Evolutionary conservation across 1,140 invertebrate species (phyloP), one percentile per base, ranked within the genome.

Genomic region (Cydia splendana): DNA sequence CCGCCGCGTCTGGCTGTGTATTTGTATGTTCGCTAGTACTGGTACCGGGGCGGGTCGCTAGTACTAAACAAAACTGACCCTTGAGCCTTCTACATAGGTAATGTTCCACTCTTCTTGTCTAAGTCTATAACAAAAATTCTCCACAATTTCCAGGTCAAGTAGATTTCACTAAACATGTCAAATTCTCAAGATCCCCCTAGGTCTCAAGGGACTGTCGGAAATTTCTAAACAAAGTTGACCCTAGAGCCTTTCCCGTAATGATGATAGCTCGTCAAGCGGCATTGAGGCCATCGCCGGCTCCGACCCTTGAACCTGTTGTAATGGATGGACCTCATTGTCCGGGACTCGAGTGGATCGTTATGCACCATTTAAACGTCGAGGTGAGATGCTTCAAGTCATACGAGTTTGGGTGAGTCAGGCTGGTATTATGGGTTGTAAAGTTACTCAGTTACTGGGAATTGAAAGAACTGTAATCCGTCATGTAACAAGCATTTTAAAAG

Each of bases 261-360:
- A 76, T 76, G 73, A 45, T 45, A 77, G 75, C 77, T 82, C 75
- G 79, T 82, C 79, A 77, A 75, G 75, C 77, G 57, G 74, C 76
- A 80, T 79, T 81, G 67, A 81, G 74, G 76, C 42, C 78, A n/a
- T 34, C 65, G 65, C 65, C 28, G 28, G 65, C 30, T 18, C 18
- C 67, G 67, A 71, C 67, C 67, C 67, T 71, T 71, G 67, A 71
- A 71, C 67, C 34, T 38, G 65, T 34, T 30, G 67, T 38, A 38
- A 71, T 38, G n/a, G 67, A 69, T 69, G 65, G 28, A 71, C 24
- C 20, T 20, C 67, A 38, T 71, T 67, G 65, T 71, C 30, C 24
- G 65, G 30, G 30, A 71, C 67, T 71, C 38, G 67, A 71, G 67
- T 42, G 38, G 30, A 20, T 71, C 67, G 67, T 71, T 71, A 71